Base-by-base conservation (phyloP, 2,797 vertebrate genomes). In the Eutrigla gurnardus region DNA sequence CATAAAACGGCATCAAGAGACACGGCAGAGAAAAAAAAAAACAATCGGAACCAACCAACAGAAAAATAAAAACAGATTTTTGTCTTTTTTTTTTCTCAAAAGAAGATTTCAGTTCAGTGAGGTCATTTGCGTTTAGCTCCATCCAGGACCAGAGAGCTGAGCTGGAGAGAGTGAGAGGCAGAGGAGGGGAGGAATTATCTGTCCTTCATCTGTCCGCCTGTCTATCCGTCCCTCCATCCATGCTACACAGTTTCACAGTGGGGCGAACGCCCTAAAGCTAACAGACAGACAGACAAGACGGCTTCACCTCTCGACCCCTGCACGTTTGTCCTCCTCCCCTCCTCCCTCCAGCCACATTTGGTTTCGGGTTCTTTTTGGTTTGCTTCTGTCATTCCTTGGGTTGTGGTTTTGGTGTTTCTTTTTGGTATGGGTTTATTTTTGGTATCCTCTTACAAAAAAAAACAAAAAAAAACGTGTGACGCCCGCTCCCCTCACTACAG, bases 31-130 rank as follows among this genome's bases (percentile, higher is more conserved):
- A 93, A 84, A 86, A 91, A 93, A 93, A 84, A 86, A 91, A 93
- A 92, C 86, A 92, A 88, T 87, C 88, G 81, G 78, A 91, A 92
- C 83, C 85, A 86, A 87, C 67, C 88, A 93, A 93, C 90, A 87
- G 79, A 92, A 92, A 91, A 92, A 91, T 90, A 89, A 92, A 91
- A 92, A 91, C 84, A 86, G 88, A 92, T 86, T 91, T 84, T 77
- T 70, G 86, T 50, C 15, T 35, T 33, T 53, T 53, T 52, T 53
- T 90, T 86, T 90, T 86, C 64, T 70, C 69, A 79, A 25, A 25
- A 89, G 89, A 93, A 93, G 91, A 91, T 92, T 90, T 94, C 91
- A 95, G 94, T 95, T 94, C 92, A 93, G 92, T 95, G 95, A 95
- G 95, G 94, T 95, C 93, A 93, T 94, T 94, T 93, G 93, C 93